Evolutionary conservation across 30 jellyfish, hydroid and myxozoan species (phyloP).

Genomic region (Calvadosia cruxmelitensis): DNA sequence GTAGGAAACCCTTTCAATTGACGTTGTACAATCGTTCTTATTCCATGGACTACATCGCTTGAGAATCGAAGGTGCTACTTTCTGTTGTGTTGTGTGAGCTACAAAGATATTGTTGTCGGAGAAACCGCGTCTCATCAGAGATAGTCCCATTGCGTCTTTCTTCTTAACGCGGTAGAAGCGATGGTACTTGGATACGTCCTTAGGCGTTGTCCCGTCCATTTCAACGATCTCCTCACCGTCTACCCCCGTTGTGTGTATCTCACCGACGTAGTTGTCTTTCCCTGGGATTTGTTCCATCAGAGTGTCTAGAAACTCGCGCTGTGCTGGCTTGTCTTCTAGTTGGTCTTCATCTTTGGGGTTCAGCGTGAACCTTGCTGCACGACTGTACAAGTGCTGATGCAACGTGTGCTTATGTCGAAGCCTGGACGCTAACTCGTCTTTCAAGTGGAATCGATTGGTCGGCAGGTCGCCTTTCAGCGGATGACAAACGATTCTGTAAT

Average conservation of each 20-base stretch:
- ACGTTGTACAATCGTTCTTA: not conserved
- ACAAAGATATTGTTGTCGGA: conserved; percentile 15
- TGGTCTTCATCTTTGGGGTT: not conserved
- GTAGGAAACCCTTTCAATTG: conserved; percentile 4
- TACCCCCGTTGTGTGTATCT: conserved; percentile 39
- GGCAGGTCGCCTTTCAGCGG: conserved; percentile 75
- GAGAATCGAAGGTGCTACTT: conserved; percentile 1
- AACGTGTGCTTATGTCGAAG: not conserved
- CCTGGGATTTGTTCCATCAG: conserved; percentile 96
- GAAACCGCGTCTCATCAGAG: conserved; percentile 12
- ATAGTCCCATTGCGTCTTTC: conserved; percentile 89
- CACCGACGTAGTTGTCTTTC: conserved; percentile 59
- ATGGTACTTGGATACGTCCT: conserved; percentile 57
- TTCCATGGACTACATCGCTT: not conserved
- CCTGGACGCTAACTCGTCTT: conserved; percentile 60
- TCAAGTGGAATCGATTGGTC: conserved; percentile 19
- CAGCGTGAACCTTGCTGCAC: conserved; percentile 11
- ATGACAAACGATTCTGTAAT: conserved; percentile 68
- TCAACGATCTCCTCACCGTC: conserved; percentile 50
- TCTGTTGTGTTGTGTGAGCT: conserved; percentile 26
- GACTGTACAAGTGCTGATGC: not conserved
- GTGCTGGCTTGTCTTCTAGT: conserved; percentile 20
- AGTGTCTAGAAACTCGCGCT: conserved; percentile 36
- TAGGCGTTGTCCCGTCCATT: conserved; percentile 15
- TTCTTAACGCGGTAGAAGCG: conserved; percentile 19